Conservation (phyloP, 2,888 invertebrate species). For the Orthosia gracilis region DNA sequence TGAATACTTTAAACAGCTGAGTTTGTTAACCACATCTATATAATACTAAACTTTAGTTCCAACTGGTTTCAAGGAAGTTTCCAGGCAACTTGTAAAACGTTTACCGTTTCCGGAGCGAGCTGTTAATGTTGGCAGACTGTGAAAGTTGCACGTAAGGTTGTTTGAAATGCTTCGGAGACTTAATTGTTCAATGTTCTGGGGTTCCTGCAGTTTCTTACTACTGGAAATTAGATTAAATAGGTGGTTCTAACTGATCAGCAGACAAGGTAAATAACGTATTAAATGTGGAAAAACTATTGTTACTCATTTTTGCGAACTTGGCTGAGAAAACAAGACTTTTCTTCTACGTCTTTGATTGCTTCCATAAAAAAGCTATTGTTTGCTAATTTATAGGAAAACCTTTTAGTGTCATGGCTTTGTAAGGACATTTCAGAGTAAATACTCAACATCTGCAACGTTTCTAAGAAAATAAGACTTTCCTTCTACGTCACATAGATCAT, state of each 20-base stretch:
- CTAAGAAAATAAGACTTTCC: slow-evolving; percentile 12
- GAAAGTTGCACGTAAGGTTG: slow-evolving; percentile 44
- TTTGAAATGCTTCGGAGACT: slow-evolving; percentile 31
- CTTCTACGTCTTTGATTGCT: slow-evolving; percentile 23
- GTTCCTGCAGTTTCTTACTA: slow-evolving; percentile 13
- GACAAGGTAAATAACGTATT: neutral
- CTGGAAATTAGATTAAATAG: slow-evolving; percentile 8
- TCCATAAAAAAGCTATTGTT: slow-evolving; percentile 15
- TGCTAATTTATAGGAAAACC: neutral
- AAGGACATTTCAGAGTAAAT: neutral
- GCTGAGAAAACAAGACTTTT: slow-evolving; percentile 10
- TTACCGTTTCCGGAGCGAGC: slow-evolving; percentile 36
- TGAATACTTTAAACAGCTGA: neutral
- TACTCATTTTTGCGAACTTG: neutral
- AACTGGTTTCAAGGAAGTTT: slow-evolving; percentile 19
- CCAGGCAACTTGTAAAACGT: slow-evolving; percentile 30
- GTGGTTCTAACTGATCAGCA: neutral
- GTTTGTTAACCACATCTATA: slow-evolving; percentile 4
- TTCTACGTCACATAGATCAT: slow-evolving; percentile 22
- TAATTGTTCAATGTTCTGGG: slow-evolving; percentile 4
- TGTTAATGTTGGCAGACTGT: slow-evolving; percentile 31
- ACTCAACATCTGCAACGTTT: neutral
- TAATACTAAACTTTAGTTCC: slow-evolving; percentile 9
- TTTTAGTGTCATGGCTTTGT: neutral
- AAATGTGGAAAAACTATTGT: neutral